Percentiles rank a stretch among this genome's conserved stretches.
Evolutionary conservation across 2,113 vertebrate species (phyloP).

Genomic region (Alexandromys fortis): DNA sequence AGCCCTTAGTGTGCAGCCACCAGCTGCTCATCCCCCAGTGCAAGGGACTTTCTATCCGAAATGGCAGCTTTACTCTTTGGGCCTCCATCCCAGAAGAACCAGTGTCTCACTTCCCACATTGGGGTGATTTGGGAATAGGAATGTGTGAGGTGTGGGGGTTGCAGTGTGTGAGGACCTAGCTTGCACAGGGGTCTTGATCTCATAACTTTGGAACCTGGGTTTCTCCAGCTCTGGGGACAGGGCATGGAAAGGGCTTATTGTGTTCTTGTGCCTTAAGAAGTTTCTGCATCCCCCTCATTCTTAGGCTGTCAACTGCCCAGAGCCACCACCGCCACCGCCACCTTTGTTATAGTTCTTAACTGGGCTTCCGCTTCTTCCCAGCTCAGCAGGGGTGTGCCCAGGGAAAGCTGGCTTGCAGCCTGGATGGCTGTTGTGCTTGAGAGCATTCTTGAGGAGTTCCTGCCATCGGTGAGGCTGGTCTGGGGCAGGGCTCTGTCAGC

Average conservation of each 20-base stretch:
- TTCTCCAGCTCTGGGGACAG: background rate
- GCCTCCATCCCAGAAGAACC: background rate
- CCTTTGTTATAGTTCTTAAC: background rate
- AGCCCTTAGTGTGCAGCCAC: too few species aligned
- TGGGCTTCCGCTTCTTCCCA: background rate
- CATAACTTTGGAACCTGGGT: background rate
- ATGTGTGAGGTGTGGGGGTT: background rate
- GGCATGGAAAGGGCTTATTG: background rate
- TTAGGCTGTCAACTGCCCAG: background rate
- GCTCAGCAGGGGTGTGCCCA: background rate
- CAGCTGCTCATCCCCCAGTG: background rate
- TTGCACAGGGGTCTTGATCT: background rate
- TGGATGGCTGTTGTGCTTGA: background rate
- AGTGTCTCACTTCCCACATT: background rate
- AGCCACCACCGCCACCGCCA: background rate
- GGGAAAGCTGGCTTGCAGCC: background rate
- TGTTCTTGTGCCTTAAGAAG: background rate
- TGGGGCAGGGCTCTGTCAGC: background rate
- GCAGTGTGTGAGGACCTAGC: too few species aligned
- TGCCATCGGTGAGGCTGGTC: background rate
- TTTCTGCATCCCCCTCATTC: too few species aligned
- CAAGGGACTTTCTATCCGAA: background rate
- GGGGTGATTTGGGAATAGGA: too few species aligned
- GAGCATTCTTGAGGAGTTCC: background rate
- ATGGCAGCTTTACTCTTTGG: background rate